Evolutionary conservation across 92 coral and sea anemone genomes (phyloP).

Genomic region (Isaurus tuberculatus): DNA sequence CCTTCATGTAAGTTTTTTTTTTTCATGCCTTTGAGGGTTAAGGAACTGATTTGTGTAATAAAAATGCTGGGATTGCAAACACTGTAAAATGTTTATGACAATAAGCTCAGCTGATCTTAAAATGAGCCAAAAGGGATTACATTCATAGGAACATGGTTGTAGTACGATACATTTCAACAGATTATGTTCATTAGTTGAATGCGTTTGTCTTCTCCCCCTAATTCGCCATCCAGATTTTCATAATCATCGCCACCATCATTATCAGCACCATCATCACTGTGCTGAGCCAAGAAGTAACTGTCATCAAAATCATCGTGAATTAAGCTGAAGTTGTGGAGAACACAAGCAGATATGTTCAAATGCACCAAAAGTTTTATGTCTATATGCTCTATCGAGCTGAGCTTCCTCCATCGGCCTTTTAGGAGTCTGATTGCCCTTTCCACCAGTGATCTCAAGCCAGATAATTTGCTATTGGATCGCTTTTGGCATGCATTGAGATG

Average conservation of each 20-base stretch:
- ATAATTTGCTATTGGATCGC: slow-evolving; percentile 54
- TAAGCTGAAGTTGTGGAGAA: slow-evolving; percentile 8
- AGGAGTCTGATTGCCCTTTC: slow-evolving; percentile 71
- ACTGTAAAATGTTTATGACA: slow-evolving; percentile 10
- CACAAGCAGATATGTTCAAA: slow-evolving; percentile 10
- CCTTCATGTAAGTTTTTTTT: slow-evolving; percentile 14
- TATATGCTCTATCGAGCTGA: background rate
- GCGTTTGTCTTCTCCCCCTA: background rate
- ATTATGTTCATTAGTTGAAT: slow-evolving; percentile 14
- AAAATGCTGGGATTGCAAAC: slow-evolving; percentile 29
- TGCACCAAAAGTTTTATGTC: background rate
- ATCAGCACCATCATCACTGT: background rate
- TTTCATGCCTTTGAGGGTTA: slow-evolving; percentile 31
- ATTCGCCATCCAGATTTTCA: slow-evolving; percentile 1
- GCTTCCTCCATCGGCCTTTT: slow-evolving; percentile 49
- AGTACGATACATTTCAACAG: slow-evolving; percentile 10
- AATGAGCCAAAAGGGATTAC: slow-evolving; percentile 25
- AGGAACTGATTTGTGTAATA: slow-evolving; percentile 26
- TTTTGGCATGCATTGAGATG: slow-evolving; percentile 55
- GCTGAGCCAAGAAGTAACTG: background rate
- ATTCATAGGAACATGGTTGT: slow-evolving; percentile 17
- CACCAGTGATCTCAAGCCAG: slow-evolving; percentile 57
- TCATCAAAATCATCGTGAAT: slow-evolving; percentile 6
- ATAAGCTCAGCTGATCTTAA: slow-evolving; percentile 24
- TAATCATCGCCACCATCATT: background rate